Base-by-base conservation (phyloP, 2,113 vertebrate genomes). In the Etheostoma cragini region DNA sequence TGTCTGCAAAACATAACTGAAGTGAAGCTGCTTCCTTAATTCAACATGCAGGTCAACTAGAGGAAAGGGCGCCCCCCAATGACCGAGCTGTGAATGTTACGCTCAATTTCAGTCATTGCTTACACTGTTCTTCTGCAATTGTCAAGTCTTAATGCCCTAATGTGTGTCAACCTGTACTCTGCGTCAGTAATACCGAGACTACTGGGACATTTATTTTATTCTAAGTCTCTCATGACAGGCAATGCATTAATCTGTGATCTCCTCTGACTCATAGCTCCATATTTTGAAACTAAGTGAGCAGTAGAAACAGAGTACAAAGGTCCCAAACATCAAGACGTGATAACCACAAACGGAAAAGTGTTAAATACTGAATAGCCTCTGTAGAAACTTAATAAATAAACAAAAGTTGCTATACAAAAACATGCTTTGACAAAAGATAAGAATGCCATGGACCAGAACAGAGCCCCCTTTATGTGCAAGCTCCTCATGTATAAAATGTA, bases 11-110 rank as follows among this genome's bases (percentile, higher is more conserved):
- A 11, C 84, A 83, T 70, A 76, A 85, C 22, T 75, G 13, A 65
- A 85, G 58, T 38, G 33, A 46, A 84, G 73, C 53, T 60, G 70
- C 60, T 82, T 81, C 24, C 56, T 79, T 21, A 6, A 13, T 24
- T 78, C 47, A 74, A 2, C 49, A 58, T 38, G 30, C 52, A 75
- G 14, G 49, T 79, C 57, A 90, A 73, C 30, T 21, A 88, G 88
- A 72, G 87, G 73, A 80, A 14, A 87, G 85, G 81, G 91, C 70
- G 83, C 92, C 93, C 89, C 85, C 92, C 90, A 75, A 89, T 90
- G 92, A 81, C 78, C 50, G 67, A 78, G 33, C 5, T 22, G 47
- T 21, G 58, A 68, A 85, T 30, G 4, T 60, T 52, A 60, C 1
- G 17, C 6, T 67, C 8, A 22, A 22, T 65, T 52, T 60, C 38